phyloP scores from a whole-genome alignment of 2,888 invertebrate species.

The Temnothorax ravouxi region DNA sequence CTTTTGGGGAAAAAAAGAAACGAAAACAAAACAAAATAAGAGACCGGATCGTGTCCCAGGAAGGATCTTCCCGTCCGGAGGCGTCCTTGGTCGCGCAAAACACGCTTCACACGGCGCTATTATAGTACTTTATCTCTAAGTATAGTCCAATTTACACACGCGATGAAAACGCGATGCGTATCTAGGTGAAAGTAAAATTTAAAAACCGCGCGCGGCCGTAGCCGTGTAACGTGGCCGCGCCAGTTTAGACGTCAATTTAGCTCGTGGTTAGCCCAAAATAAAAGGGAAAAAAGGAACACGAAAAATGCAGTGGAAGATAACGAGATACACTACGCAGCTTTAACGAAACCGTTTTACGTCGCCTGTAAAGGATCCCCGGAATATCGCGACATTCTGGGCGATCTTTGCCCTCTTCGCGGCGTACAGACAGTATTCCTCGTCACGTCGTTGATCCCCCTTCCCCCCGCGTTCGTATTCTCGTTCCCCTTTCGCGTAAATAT shows the following conservation, averaged over 20 bases:
- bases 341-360: slow-evolving; percentile 66
- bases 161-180: slow-evolving; percentile 32
- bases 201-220: slow-evolving; percentile 11
- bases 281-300: slow-evolving; percentile 12
- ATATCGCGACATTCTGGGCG: slow-evolving; percentile 61
- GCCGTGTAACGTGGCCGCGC: slow-evolving; percentile 29
- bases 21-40: neutral
- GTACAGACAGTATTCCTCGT: slow-evolving; percentile 67
- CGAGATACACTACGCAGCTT: slow-evolving; percentile 71
- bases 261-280: slow-evolving; percentile 62
- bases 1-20: neutral
- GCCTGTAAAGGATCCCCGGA: slow-evolving; percentile 68
- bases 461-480: slow-evolving; percentile 59
- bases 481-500: slow-evolving; percentile 34
- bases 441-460: slow-evolving; percentile 33
- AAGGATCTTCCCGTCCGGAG: neutral
- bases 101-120: slow-evolving; percentile 31
- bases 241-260: slow-evolving; percentile 70
- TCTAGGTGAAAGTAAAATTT: slow-evolving; percentile 26
- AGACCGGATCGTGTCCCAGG: neutral
- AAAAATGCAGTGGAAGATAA: slow-evolving; percentile 66
- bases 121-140: slow-evolving; percentile 59
- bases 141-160: slow-evolving; percentile 66
- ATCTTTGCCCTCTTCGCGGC: slow-evolving; percentile 73
- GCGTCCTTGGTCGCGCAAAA: slow-evolving; percentile 21